Base-by-base conservation (phyloP, 2,888 invertebrate species). In the Fissipunctia ypsillon region DNA sequence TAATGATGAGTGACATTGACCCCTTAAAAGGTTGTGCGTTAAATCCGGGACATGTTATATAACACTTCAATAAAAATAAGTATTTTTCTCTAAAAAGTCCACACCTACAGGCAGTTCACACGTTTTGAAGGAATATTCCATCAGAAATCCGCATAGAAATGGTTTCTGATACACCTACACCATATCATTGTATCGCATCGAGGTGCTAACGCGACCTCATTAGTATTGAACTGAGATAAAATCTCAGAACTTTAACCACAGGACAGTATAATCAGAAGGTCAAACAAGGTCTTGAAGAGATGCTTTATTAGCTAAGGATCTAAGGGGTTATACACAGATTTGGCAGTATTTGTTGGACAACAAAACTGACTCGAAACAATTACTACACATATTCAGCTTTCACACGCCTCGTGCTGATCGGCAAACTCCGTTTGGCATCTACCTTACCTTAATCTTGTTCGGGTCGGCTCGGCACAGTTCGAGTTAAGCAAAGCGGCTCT, bases 201-300 rank as follows among this genome's bases (percentile, higher is more conserved):
- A 35, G 25, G 38, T 45, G 25, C 28, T 22, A 31, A 48, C 6
- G 25, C 10, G n/a, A 48, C 56, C 54, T 77, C 78, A 41, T 73
- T 77, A 76, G 68, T 68, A 25, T 25, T 48, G 52, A 76, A 54
- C 52, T 54, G 59, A 76, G 59, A 76, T 35, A 19, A 38, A 45
- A 59, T 76, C 50, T 57, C 19, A 43, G 48, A 64, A 50, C 9
- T 28, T 35, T 41, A 10, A 19, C 25, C 43, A 41, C 0, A 2
- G 7, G 0, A 16, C 56, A 25, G n/a, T 10, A n/a, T 1, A 16
- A 9, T 35, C 65, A 59, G 65, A 74, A 74, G 28, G 52, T 25
- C 16, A 3, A 35, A 48, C 9, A 31, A 31, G 50, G 19, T 19
- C 25, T 19, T 25, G 5, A 25, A 41, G 41, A 19, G 3, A 6